A percentile compares a stretch with the other conserved stretches of the same genome.
Evolutionary conservation across 2,113 vertebrate genomes (phyloP).

Genomic region (Garra rufa): DNA sequence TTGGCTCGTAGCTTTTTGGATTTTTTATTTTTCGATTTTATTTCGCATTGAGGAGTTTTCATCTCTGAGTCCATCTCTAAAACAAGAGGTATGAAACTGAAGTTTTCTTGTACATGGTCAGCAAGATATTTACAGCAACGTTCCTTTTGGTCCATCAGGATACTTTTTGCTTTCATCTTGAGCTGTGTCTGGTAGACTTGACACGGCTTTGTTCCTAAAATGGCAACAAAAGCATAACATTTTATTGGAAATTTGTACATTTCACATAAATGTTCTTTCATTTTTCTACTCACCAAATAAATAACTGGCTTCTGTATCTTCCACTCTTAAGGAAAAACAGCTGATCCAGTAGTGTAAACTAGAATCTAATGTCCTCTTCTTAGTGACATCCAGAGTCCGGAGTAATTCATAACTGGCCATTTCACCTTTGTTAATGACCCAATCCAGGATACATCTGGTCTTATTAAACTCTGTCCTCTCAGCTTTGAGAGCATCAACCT

Average conservation of each 20-base stretch:
- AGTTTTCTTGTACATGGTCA: background rate
- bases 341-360: conserved; percentile 35
- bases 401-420: conserved; percentile 40
- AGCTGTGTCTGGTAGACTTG: conserved; percentile 45
- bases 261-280: background rate
- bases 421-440: conserved; percentile 35
- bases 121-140: background rate
- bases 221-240: background rate
- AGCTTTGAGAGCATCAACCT: conserved; percentile 6
- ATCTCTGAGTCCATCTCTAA: conserved; percentile 11
- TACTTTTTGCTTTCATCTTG: conserved; percentile 31
- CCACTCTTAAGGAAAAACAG: conserved; percentile 4
- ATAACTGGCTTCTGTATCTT: background rate
- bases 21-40: conserved; percentile 45
- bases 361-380: conserved; percentile 24
- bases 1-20: conserved; percentile 37
- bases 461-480: conserved; percentile 8
- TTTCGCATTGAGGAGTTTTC: conserved; percentile 5
- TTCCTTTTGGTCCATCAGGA: conserved; percentile 18
- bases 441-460: conserved; percentile 31
- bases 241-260: background rate
- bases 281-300: background rate
- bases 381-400: conserved; percentile 6
- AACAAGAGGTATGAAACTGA: conserved; percentile 46
- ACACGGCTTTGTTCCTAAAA: conserved; percentile 53